Conservation (phyloP, 2,797 vertebrate genomes). For the Phalloptychus januarius region DNA sequence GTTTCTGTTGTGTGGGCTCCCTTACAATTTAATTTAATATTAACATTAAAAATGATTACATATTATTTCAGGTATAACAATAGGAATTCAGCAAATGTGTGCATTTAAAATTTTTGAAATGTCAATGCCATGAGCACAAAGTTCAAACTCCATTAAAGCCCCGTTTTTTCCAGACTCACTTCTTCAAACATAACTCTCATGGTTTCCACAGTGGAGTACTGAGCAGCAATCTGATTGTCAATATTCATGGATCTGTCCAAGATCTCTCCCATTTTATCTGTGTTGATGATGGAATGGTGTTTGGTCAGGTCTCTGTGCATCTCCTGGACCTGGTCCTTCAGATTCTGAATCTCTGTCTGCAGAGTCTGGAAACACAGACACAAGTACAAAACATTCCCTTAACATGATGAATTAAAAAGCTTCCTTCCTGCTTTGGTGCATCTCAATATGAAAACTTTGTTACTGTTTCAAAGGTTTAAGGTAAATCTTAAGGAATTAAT, state of each 20-base stretch:
- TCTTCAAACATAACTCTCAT: conserved; percentile 88
- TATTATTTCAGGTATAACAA: too few relatives aligned
- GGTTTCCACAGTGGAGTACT: conserved; percentile 85
- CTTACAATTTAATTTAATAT: neutral
- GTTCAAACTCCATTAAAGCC: conserved; percentile 15
- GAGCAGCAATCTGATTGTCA: conserved; percentile 84
- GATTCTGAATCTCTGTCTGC: conserved; percentile 86
- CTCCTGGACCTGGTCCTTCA: conserved; percentile 95
- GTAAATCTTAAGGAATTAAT: conserved; percentile 15
- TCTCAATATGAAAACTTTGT: conserved; percentile 20
- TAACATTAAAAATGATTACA: neutral
- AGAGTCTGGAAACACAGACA: conserved; percentile 77
- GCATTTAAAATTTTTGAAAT: neutral
- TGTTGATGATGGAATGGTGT: conserved; percentile 94
- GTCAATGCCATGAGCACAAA: neutral
- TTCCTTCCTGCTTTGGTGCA: conserved; percentile 20
- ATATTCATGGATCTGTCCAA: conserved; percentile 87
- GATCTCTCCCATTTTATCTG: conserved; percentile 87
- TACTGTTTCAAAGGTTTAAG: conserved; percentile 4
- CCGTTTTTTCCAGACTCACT: conserved; percentile 71
- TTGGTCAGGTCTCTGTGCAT: conserved; percentile 94
- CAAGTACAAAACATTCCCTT: neutral
- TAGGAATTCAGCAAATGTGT: neutral
- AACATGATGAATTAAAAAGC: conserved; percentile 13
- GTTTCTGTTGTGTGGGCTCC: neutral